Percentiles rank a stretch among this genome's conserved stretches.
Conservation (phyloP, 2,888 invertebrate genomes). For the Trilocha varians region DNA sequence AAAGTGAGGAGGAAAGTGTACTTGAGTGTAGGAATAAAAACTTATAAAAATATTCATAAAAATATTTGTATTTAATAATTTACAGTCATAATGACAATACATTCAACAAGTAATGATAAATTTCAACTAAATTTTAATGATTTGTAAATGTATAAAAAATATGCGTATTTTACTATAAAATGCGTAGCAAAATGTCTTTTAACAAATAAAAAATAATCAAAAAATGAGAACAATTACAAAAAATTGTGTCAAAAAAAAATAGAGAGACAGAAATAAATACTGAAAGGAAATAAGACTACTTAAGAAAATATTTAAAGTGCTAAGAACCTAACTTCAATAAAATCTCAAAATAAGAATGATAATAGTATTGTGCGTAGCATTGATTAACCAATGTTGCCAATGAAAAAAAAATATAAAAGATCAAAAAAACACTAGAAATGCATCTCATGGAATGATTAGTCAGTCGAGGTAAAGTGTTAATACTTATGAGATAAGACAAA, state of each 20-base stretch:
- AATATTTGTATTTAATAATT: neutral
- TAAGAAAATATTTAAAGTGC: too few species aligned
- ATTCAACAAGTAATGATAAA: neutral
- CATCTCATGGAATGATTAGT: slow-evolving; percentile 22
- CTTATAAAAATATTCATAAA: neutral
- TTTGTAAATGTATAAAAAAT: slow-evolving; percentile 11
- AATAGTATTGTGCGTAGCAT: too few species aligned
- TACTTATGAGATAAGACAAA: neutral
- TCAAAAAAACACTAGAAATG: neutral
- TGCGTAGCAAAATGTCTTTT: slow-evolving; percentile 11
- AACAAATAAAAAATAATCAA: slow-evolving; percentile 13
- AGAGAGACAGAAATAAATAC: too few species aligned
- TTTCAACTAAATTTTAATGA: neutral
- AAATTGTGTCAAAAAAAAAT: too few species aligned
- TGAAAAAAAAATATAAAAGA: too few species aligned
- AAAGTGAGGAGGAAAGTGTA: too few species aligned
- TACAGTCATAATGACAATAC: neutral
- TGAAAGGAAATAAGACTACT: too few species aligned
- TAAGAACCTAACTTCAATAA: too few species aligned
- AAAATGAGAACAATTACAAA: slow-evolving; percentile 13
- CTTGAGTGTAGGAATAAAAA: too few species aligned
- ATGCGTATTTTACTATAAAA: slow-evolving; percentile 7
- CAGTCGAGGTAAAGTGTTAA: slow-evolving; percentile 15
- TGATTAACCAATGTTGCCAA: too few species aligned
- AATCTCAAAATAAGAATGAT: too few species aligned